Evolutionary conservation across 2,797 vertebrate species (phyloP).

Genomic region (Aulostomus chinensis): DNA sequence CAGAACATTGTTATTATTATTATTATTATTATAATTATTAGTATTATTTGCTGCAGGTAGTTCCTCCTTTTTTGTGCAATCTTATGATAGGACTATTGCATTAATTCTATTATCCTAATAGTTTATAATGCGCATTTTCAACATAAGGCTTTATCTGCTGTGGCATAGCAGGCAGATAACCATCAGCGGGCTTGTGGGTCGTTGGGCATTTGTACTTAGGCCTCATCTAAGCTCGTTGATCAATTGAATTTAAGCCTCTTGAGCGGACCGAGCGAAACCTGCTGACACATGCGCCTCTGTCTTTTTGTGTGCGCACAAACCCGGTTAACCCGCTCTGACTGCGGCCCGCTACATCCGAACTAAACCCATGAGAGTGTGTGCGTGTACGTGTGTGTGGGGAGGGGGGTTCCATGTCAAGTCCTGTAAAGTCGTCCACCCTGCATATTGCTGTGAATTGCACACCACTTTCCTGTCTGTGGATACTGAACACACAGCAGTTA

Average conservation of each 20-base stretch:
- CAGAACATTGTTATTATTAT: too few relatives aligned
- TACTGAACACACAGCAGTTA: slow-evolving; percentile 23
- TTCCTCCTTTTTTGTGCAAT: not conserved
- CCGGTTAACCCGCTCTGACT: slow-evolving; percentile 49
- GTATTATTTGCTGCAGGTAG: too few relatives aligned
- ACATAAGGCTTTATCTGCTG: not conserved
- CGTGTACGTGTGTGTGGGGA: too few relatives aligned
- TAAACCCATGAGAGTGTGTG: slow-evolving; percentile 4
- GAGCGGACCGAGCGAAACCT: slow-evolving; percentile 76
- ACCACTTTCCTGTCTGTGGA: not conserved
- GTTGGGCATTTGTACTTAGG: slow-evolving; percentile 71
- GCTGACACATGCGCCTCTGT: slow-evolving; percentile 80
- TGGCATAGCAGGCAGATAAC: slow-evolving; percentile 32
- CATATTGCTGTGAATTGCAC: not conserved
- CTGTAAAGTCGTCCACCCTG: not conserved
- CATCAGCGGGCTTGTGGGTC: slow-evolving; percentile 59
- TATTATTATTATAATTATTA: too few relatives aligned
- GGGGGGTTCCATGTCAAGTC: not conserved
- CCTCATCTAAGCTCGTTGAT: slow-evolving; percentile 80
- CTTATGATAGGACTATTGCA: not conserved
- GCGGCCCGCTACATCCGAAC: slow-evolving; percentile 18
- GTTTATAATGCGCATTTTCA: not conserved
- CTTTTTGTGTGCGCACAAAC: slow-evolving; percentile 72
- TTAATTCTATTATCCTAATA: not conserved
- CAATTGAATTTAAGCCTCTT: slow-evolving; percentile 85